These are phyloP conservation scores for Callosobruchus maculatus DNA, from an alignment of 2,888 invertebrate species.

Conservation along the genomic window DNA sequence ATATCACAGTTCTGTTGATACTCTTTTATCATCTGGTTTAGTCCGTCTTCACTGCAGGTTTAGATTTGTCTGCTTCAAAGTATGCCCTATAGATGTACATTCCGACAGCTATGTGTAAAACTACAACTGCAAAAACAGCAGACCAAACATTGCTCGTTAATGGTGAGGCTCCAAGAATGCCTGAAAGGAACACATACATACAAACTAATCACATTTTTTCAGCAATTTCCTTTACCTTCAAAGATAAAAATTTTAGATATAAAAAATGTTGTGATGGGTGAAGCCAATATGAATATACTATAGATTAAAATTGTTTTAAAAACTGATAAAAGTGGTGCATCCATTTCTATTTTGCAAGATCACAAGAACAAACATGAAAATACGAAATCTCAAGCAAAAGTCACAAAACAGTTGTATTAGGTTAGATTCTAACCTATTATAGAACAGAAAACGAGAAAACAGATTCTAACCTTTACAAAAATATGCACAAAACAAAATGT, in stretches of 20 bases:
- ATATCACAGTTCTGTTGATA: slow-evolving; percentile 4
- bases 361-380: too few species aligned
- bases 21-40: slow-evolving; percentile 15
- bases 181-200: slow-evolving; percentile 40
- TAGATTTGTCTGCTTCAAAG: slow-evolving; percentile 52
- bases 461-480: too few species aligned
- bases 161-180: slow-evolving; percentile 49
- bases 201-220: slow-evolving; percentile 1
- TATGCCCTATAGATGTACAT: slow-evolving; percentile 78
- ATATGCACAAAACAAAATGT: too few species aligned
- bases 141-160: slow-evolving; percentile 74
- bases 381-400: too few species aligned
- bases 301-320: slow-evolving; percentile 75
- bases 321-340: slow-evolving; percentile 43
- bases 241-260: slow-evolving; percentile 64
- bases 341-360: not conserved
- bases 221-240: slow-evolving; percentile 53
- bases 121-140: slow-evolving; percentile 70
- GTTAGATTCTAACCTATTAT: too few species aligned
- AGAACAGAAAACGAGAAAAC: too few species aligned
- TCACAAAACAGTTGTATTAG: too few species aligned
- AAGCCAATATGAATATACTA: slow-evolving; percentile 69
- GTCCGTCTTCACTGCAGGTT: slow-evolving; percentile 40
- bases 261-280: slow-evolving; percentile 75
- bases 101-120: slow-evolving; percentile 72